Base-by-base conservation (phyloP, 2,113 vertebrate genomes). In the Grus americana region DNA sequence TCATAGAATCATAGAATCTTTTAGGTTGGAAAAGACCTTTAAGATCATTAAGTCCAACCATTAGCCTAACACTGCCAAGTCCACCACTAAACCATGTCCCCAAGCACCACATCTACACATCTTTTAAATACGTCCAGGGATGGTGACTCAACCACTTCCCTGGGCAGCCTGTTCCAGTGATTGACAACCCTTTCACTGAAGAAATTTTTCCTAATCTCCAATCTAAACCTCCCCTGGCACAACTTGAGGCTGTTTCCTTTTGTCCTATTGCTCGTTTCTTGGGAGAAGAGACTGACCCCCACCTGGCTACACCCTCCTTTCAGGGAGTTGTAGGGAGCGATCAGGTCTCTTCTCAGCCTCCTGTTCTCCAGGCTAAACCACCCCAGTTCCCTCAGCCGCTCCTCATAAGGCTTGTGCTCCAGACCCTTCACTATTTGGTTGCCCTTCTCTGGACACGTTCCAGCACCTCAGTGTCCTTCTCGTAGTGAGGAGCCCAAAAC, bases 81-180 rank as follows among this genome's bases (percentile, higher is more conserved):
- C 47, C 58, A 30, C 20, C 26, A 12, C 10, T 54, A 26, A 63
- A 24, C 38, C 17, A 11, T 34, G 11, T 47, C 27, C 27, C 11
- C 27, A 17, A 40, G 29, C 2, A 2, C 29, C n/a, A 27, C 6
- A 2, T 24, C 14, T 52, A 22, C 26, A 21, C 0, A 1, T 7
- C 52, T 89, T 36, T 30, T 30, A 38, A 73, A 59, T 23, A 12
- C 21, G 11, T 9, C 10, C 68, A 52, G 26, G 18, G 32, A 67
- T 7, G 34, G 18, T 15, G 21, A 66, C 15, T 46, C 26, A 1
- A 46, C 27, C 18, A 2, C 27, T 59, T 23, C 32, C 34, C 27
- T 67, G 46, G 32, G 10, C 27, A 74, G 15, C 61, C 29, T 30
- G 10, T 30, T 30, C 49, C 49, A 72, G 1, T 11, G 38, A 11